Conservation (phyloP, 2,797 vertebrate genomes). For the Myotis vivesi region DNA sequence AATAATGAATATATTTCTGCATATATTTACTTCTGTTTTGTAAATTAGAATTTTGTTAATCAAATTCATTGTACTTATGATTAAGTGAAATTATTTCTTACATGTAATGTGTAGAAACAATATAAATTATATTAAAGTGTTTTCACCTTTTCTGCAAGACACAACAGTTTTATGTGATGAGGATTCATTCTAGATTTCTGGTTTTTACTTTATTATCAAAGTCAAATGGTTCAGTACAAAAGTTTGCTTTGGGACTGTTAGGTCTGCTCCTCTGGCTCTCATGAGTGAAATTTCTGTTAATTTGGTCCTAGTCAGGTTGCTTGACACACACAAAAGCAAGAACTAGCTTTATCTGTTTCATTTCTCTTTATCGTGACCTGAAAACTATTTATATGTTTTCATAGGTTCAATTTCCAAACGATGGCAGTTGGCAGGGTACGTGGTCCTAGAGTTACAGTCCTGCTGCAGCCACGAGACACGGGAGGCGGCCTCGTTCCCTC, state of each 20-base stretch:
- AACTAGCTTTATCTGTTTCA: slow-evolving; percentile 70
- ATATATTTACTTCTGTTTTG: slow-evolving; percentile 74
- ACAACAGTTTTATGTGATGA: slow-evolving; percentile 51
- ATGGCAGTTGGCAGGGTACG: slow-evolving; percentile 56
- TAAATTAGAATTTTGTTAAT: slow-evolving; percentile 76
- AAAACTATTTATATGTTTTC: slow-evolving; percentile 74
- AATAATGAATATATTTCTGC: slow-evolving; percentile 72
- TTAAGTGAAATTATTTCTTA: slow-evolving; percentile 78
- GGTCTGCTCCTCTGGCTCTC: slow-evolving; percentile 54
- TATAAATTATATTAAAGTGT: slow-evolving; percentile 73
- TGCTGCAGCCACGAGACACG: slow-evolving; percentile 28
- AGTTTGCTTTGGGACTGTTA: slow-evolving; percentile 61
- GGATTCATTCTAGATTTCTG: slow-evolving; percentile 63
- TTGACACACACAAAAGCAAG: slow-evolving; percentile 47
- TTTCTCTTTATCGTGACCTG: slow-evolving; percentile 71
- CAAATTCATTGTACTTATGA: slow-evolving; percentile 73
- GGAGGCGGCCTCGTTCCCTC: not conserved
- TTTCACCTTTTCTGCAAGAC: slow-evolving; percentile 69
- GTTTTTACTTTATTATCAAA: slow-evolving; percentile 56
- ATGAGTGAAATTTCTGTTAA: slow-evolving; percentile 49
- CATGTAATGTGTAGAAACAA: slow-evolving; percentile 69
- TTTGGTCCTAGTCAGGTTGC: slow-evolving; percentile 38
- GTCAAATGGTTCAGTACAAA: not conserved
- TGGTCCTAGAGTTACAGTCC: slow-evolving; percentile 64
- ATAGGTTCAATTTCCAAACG: slow-evolving; percentile 71